Evolutionary conservation across 37 sponge, comb jelly and placozoan genomes (phyloP).

Genomic region (Corticium candelabrum): DNA sequence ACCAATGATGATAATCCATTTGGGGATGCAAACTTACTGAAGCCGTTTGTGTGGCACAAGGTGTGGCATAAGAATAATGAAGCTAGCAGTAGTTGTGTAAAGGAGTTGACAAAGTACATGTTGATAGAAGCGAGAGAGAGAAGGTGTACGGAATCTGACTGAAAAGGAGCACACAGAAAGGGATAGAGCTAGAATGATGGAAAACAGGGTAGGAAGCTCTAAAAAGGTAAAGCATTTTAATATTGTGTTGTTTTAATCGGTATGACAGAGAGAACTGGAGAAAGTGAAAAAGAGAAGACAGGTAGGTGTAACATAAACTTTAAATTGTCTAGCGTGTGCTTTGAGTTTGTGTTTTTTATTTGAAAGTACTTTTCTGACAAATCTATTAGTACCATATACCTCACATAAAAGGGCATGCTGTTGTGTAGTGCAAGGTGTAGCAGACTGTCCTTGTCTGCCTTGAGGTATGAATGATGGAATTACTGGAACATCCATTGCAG

Average conservation of each 20-base stretch:
- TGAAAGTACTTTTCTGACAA: no score
- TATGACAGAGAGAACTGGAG: slow-evolving; percentile 56
- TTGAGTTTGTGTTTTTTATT: no score
- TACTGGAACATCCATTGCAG: no score
- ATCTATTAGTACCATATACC: no score
- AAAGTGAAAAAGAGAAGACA: slow-evolving; percentile 70
- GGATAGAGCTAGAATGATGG: slow-evolving; percentile 49
- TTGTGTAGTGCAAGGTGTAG: no score
- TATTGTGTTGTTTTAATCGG: not conserved
- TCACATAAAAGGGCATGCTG: no score
- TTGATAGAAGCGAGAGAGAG: slow-evolving; percentile 65
- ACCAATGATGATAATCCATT: slow-evolving; percentile 89
- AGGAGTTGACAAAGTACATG: no score
- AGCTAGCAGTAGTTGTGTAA: no score
- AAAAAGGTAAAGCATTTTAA: not conserved
- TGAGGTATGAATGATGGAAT: no score
- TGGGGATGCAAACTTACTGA: slow-evolving; percentile 73
- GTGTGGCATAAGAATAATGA: slow-evolving; percentile 9
- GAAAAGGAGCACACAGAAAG: slow-evolving; percentile 46
- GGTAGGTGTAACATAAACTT: not conserved
- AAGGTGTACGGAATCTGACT: slow-evolving; percentile 34
- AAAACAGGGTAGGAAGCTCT: slow-evolving; percentile 45
- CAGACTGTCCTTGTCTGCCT: no score
- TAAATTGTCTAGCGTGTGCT: no score
- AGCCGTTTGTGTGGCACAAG: slow-evolving; percentile 88